Evolutionary conservation across 2,113 vertebrate species (phyloP).

Genomic region (Orcinus orca): DNA sequence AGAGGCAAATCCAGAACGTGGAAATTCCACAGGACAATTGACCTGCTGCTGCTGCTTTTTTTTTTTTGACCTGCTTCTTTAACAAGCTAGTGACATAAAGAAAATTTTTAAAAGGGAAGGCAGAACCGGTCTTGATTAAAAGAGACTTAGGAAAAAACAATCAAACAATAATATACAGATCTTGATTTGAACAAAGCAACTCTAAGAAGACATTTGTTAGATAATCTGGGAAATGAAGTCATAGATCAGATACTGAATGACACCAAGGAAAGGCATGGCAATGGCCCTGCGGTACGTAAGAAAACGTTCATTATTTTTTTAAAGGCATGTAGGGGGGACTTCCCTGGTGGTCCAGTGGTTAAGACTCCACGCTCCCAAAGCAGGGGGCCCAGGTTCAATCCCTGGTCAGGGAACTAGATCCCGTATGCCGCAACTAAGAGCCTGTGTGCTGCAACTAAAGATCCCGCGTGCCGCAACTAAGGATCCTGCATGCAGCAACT

Average conservation of each 20-base stretch:
- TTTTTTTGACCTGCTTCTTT: background rate
- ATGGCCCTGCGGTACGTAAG: background rate
- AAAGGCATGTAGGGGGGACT: background rate
- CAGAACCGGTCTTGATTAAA: background rate
- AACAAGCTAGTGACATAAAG: background rate
- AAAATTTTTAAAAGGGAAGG: background rate
- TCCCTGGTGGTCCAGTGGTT: no score
- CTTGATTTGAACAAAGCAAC: background rate
- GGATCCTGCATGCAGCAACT: no score
- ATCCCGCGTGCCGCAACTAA: no score
- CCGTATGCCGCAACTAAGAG: no score
- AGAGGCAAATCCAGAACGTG: background rate
- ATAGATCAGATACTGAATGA: background rate
- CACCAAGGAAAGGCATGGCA: background rate
- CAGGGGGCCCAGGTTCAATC: no score
- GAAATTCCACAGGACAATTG: background rate
- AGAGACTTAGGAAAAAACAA: conserved; percentile 1
- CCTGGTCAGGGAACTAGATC: no score
- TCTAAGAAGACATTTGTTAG: background rate
- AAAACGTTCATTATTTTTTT: background rate
- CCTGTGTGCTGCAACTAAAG: no score
- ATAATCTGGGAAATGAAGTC: background rate
- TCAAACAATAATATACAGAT: background rate
- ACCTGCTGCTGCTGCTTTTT: background rate
- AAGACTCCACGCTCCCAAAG: no score